These are phyloP conservation scores for Panagrolaimus sp. DNA, from an alignment of 1,140 invertebrate species.

Conservation along the genomic window DNA sequence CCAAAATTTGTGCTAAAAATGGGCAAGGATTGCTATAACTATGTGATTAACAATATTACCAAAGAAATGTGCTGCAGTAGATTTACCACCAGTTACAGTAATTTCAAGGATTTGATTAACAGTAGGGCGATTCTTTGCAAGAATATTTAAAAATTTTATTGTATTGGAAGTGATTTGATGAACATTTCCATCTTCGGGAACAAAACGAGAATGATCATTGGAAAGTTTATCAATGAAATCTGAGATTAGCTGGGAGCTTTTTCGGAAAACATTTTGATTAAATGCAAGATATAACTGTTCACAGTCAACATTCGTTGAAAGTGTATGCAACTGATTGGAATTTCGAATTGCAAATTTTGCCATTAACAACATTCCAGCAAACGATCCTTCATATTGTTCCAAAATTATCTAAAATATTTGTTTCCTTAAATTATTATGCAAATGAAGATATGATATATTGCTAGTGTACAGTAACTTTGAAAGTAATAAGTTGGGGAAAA, in stretches of 20 bases:
- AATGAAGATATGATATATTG: no score
- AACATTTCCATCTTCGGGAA: conserved; percentile 41
- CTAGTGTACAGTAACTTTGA: no score
- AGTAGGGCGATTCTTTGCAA: conserved; percentile 31
- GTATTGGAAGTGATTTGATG: conserved; percentile 29
- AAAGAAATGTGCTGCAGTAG: conserved; percentile 22
- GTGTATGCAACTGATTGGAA: conserved; percentile 27
- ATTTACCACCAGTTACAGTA: conserved; percentile 3
- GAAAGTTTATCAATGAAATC: conserved; percentile 34
- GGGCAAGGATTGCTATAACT: background rate
- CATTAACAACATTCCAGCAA: conserved; percentile 32
- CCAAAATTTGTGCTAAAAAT: conserved; percentile 43
- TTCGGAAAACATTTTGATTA: conserved; percentile 18
- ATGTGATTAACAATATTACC: conserved; percentile 19
- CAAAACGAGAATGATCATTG: conserved; percentile 40
- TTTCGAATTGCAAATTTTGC: conserved; percentile 31
- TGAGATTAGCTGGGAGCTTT: conserved; percentile 30
- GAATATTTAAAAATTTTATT: conserved; percentile 39
- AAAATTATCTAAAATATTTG: conserved; percentile 27
- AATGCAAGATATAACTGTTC: conserved; percentile 22
- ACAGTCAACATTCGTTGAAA: conserved; percentile 36
- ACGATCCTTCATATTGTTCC: conserved; percentile 40
- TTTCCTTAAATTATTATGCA: no score
- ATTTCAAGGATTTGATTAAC: conserved; percentile 24
- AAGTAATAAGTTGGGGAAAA: no score